These are phyloP conservation scores for Microcebus ravelobensis DNA, from an alignment of 2,113 vertebrate species.

Conservation along the genomic window DNA sequence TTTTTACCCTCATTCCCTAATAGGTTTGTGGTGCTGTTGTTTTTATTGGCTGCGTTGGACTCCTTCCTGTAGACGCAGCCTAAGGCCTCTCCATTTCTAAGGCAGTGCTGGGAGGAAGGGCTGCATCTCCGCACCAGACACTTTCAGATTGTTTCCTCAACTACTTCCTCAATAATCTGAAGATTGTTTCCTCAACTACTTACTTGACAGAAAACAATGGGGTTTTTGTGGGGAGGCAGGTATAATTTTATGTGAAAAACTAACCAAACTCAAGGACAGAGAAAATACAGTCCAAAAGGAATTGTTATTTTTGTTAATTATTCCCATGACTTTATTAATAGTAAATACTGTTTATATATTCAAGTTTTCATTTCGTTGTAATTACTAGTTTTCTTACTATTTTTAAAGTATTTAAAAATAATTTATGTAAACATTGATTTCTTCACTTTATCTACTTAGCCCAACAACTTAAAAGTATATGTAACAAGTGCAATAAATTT, in stretches of 20 bases:
- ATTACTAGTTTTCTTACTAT: neutral
- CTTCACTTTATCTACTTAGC: neutral
- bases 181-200: neutral
- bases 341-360: neutral
- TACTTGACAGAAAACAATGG: neutral
- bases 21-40: neutral
- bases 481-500: neutral
- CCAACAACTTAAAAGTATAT: neutral
- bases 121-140: rapidly evolving
- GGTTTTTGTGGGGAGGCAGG: neutral
- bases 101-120: rapidly evolving
- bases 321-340: neutral
- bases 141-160: neutral
- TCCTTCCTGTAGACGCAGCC: rapidly evolving
- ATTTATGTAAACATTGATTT: neutral
- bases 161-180: too few relatives aligned
- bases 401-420: slow-evolving; percentile 34
- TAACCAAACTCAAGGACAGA: neutral
- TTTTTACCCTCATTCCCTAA: neutral
- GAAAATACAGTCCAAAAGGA: neutral
- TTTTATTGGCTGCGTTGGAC: neutral
- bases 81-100: too few relatives aligned
- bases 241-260: neutral
- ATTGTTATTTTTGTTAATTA: neutral
- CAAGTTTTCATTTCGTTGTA: neutral